phyloP scores from a whole-genome alignment of 2,888 invertebrate genomes.

The Patella ulyssiponensis region DNA sequence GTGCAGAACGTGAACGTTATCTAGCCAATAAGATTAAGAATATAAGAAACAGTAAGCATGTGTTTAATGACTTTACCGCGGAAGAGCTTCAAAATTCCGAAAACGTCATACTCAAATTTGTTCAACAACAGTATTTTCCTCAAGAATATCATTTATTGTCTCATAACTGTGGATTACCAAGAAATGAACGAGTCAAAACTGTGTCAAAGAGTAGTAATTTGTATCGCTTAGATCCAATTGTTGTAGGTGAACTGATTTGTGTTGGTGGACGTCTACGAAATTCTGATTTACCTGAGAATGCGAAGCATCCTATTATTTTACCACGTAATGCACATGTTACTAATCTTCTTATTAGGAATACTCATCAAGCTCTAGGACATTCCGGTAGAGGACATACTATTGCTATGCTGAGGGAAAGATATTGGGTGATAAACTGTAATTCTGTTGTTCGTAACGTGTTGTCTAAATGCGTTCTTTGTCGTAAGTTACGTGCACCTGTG shows the following conservation, averaged over 20 bases:
- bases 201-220: too few relatives aligned
- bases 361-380: too few relatives aligned
- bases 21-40: not conserved
- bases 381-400: slow-evolving; percentile 13
- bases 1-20: not conserved
- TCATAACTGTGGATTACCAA: too few relatives aligned
- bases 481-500: not conserved
- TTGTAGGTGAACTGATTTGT: too few relatives aligned
- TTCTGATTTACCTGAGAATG: too few relatives aligned
- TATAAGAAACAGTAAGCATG: not conserved
- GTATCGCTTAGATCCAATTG: too few relatives aligned
- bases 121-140: not conserved
- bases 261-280: too few relatives aligned
- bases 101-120: not conserved
- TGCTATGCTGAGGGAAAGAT: slow-evolving; percentile 10
- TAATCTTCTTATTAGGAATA: too few relatives aligned
- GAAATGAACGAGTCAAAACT: too few relatives aligned
- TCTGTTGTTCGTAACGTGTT: not conserved
- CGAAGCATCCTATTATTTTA: too few relatives aligned
- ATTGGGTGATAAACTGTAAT: slow-evolving; percentile 10
- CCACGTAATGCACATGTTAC: too few relatives aligned
- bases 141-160: not conserved
- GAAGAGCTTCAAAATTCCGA: not conserved
- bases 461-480: slow-evolving; percentile 8
- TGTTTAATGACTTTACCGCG: not conserved